Base-by-base conservation (phyloP, 2,797 vertebrate species). In the Microctenopoma steveboyesi region DNA sequence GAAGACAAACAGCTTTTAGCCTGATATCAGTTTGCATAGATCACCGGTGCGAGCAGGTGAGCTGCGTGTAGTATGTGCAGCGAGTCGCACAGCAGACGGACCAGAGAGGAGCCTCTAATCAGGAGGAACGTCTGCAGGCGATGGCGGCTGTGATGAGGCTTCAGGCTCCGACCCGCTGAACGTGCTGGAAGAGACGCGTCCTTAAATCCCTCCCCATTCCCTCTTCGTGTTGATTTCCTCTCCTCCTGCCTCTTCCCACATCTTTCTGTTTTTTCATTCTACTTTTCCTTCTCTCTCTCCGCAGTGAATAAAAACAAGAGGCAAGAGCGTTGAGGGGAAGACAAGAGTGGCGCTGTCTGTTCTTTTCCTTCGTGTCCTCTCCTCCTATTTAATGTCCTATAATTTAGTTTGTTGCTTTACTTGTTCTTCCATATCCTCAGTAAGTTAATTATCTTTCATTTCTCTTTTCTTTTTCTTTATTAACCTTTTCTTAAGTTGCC, bases 1-100 rank as follows among this genome's bases (percentile, higher is more conserved):
- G 72, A 78, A 74, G 79, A 89, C 85, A 86, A 86, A 90, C 61
- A 86, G 78, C 81, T 73, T 42, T 27, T 30, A 62, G 83, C 68
- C 82, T 63, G 58, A 78, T 84, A 79, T 81, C 83, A 76, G 84
- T 88, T 86, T 85, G 84, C 83, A 86, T 86, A 74, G 85, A 81
- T 80, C 60, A 16, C 11, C 27, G 40, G 67, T 37, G 78, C 63
- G 66, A 76, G 57, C 61, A 81, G 88, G 84, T 62, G 78, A 81
- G 64, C 72, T 52, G 60, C 69, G 72, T 64, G 77, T 72, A 78
- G 82, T 78, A 74, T 81, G 76, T 72, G 68, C 88, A 68, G 74
- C 84, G 77, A 77, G 64, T 63, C 67, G 65, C 58, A 68, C 83
- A 83, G 81, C 83, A 89, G 81, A 62, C 87, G 85, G 69, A 88